These are phyloP conservation scores for Conger conger DNA, from an alignment of 2,113 vertebrate genomes.

Conservation along the genomic window DNA sequence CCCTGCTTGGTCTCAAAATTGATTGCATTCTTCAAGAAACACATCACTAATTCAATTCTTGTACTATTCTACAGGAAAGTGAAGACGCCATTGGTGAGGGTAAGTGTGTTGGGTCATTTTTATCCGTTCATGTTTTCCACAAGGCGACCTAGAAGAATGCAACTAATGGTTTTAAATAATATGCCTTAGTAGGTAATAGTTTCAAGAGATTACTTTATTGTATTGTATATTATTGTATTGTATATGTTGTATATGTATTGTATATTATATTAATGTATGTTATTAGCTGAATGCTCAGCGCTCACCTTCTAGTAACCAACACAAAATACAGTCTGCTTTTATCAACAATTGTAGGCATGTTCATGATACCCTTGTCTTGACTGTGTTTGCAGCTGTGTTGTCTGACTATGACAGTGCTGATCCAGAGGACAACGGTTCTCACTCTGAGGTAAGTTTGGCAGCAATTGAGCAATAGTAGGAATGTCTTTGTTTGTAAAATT, in stretches of 20 bases:
- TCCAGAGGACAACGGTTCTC: conserved; percentile 75
- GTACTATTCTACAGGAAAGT: conserved; percentile 77
- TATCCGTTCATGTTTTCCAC: neutral
- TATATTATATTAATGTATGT: too few relatives aligned
- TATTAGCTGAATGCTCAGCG: neutral
- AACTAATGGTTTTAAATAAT: neutral
- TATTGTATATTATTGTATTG: too few relatives aligned
- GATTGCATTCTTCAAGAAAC: neutral
- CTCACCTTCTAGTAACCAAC: too few relatives aligned
- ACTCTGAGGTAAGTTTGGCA: conserved; percentile 79
- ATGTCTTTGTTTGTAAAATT: conserved; percentile 15
- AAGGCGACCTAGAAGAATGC: neutral
- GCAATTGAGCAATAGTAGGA: conserved; percentile 20
- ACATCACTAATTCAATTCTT: conserved; percentile 1
- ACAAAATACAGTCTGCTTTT: neutral
- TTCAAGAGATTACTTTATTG: neutral
- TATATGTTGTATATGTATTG: too few relatives aligned
- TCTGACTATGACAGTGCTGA: conserved; percentile 94
- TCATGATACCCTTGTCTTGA: neutral
- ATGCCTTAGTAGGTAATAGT: neutral
- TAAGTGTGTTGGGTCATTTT: conserved; percentile 60
- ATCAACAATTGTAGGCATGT: neutral
- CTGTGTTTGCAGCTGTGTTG: conserved; percentile 77
- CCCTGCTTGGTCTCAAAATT: conserved; percentile 3
- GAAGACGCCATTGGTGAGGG: conserved; percentile 95